Evolutionary conservation across 1,140 invertebrate genomes (phyloP), one percentile per base, ranked within the genome.

Genomic region (Hypsibius dujardini): DNA sequence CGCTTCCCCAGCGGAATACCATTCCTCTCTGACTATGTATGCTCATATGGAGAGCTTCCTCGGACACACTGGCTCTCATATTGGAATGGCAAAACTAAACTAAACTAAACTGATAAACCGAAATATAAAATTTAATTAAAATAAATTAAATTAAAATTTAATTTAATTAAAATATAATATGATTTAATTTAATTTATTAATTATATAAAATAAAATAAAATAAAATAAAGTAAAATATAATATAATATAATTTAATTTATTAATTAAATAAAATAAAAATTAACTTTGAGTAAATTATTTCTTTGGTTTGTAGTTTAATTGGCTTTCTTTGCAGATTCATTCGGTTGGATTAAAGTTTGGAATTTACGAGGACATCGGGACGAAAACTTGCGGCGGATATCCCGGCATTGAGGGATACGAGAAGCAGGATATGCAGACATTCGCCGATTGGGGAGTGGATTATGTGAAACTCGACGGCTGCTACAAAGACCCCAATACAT

Each of bases 381-480:
- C 88, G 74, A 88, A 88, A 76, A 98, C 95, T 0, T 98, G 95
- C 75, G 81, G 76, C 46, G 92, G 92, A 2, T 98, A 94, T 80
- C 94, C 94, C 15, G 95, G 94, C 56, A 88, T 91, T 73, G 82
- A 93, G 60, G 90, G 89, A 1, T 86, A 90, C 80, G 82, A 95
- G 75, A 83, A 90, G 76, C 82, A 82, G 75, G 94, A 96, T 81
- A 92, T 92, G 0, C 80, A 87, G 46, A 90, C 89, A 1, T 97
- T 97, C 82, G 92, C 90, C n/a, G 86, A 89, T 1, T 98, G 95
- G 95, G 88, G 89, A 62, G 90, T 97, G 7, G 94, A 98, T 77
- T 95, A 95, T 77, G 87, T 98, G 0, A 97, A 98, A 80, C 79
- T 98, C 73, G 95, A 97, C 79, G 94, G 92, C 1, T 98, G 95